These are phyloP conservation scores for Priapulus caudatus DNA, from an alignment of 2,888 invertebrate genomes.

Conservation along the genomic window DNA sequence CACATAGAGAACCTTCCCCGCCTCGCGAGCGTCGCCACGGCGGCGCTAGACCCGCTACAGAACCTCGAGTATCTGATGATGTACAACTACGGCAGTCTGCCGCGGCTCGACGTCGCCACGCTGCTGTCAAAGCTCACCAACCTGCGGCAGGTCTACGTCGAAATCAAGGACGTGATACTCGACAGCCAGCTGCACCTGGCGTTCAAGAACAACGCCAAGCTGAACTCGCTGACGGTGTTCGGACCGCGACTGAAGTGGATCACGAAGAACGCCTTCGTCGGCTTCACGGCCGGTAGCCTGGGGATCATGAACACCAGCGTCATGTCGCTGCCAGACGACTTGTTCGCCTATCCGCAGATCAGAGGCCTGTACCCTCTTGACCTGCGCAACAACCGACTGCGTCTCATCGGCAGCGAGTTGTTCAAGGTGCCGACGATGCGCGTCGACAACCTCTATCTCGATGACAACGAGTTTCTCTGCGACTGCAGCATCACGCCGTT, in stretches of 20 bases:
- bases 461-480: neutral
- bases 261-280: neutral
- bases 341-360: neutral
- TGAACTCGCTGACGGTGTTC: neutral
- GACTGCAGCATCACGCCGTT: neutral
- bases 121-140: neutral
- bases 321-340: neutral
- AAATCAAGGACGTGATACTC: neutral
- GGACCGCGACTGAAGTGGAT: neutral
- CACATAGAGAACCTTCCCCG: neutral
- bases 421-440: neutral
- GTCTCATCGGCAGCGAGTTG: neutral
- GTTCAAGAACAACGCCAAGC: neutral
- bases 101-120: neutral
- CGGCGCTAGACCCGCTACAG: neutral
- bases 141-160: neutral
- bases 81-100: neutral
- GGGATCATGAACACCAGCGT: neutral
- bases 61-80: neutral
- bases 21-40: neutral
- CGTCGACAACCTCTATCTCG: neutral
- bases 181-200: neutral
- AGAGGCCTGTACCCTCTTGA: neutral
- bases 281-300: neutral
- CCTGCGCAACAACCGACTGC: neutral